Evolutionary conservation across 2,888 invertebrate genomes (phyloP).

Genomic region (Tethea ocularis): DNA sequence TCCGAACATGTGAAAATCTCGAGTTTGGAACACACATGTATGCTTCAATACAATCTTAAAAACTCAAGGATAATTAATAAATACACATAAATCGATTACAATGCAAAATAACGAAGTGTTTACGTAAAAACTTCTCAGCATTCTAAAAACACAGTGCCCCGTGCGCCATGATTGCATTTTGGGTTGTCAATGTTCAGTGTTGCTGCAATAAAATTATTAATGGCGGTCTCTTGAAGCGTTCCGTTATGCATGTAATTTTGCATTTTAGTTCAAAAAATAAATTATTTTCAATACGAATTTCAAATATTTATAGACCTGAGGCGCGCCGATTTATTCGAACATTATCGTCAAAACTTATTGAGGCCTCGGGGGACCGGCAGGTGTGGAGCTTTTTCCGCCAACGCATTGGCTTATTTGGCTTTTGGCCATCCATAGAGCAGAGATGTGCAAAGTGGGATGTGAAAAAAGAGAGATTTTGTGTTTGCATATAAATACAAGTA

Average conservation of each 20-base stretch:
- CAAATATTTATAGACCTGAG: too few species aligned
- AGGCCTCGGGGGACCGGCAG: too few species aligned
- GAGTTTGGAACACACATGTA: conserved; percentile 78
- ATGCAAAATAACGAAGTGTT: conserved; percentile 80
- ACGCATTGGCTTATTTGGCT: too few species aligned
- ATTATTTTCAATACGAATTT: too few species aligned
- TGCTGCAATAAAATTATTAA: conserved; percentile 68
- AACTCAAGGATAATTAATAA: conserved; percentile 73
- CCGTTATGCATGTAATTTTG: conserved; percentile 27
- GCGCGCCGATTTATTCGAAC: too few species aligned
- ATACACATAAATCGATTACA: conserved; percentile 72
- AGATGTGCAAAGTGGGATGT: too few species aligned
- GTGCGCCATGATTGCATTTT: conserved; percentile 85
- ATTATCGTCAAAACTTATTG: too few species aligned
- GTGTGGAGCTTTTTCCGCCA: too few species aligned
- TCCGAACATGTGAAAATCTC: conserved; percentile 75
- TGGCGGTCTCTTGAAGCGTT: conserved; percentile 74
- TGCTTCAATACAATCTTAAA: conserved; percentile 70
- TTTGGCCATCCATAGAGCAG: too few species aligned
- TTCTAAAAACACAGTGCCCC: conserved; percentile 84
- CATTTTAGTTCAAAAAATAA: too few species aligned
- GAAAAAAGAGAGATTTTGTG: too few species aligned
- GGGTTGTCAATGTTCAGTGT: conserved; percentile 82
- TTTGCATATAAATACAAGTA: too few species aligned
- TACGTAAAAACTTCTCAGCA: conserved; percentile 84